Evolutionary conservation across 2,113 vertebrate species (phyloP), one percentile per base, ranked within the genome.

Genomic region (Thamnaconus septentrionalis): DNA sequence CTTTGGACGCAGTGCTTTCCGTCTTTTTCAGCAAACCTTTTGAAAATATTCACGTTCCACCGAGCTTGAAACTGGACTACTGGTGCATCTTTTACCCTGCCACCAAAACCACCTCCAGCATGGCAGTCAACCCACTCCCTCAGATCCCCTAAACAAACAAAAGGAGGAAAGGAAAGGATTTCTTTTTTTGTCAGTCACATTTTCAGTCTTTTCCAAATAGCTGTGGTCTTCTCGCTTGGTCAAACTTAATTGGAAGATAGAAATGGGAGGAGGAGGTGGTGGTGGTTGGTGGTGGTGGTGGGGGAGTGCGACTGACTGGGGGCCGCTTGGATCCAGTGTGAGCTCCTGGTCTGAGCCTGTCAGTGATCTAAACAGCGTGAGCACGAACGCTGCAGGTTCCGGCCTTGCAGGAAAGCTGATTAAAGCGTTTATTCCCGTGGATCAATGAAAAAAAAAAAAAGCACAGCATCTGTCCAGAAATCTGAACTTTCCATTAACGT

Each of bases 401-500:
- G 12, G 8, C 31, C 3, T 12, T 4, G 71, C 45, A 49, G 50
- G 47, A 53, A 54, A n/a, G 41, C 56, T 73, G 53, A 61, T 43
- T 49, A 49, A 73, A 67, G 48, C 3, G 3, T 42, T 5, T 3
- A 42, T 31, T 31, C 18, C 18, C 18, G 1, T 31, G 18, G 18
- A 31, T 31, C 18, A 8, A 45, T 40, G 42, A 63, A 45, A 45
- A 7, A 45, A 45, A 45, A 45, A 9, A 61, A 53, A 66, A 12
- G 50, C 10, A 56, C 8, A 42, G 41, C 12, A 4, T 40, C 42
- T 62, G 7, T 5, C 4, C 2, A 18, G 58, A 58, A 59, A 69
- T 64, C 5, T 40, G 59, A 42, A 49, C 41, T 57, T 57, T 71
- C 59, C 18, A 31, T 31, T 31, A 73, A 5, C 7, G 41, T 43